phyloP scores from a whole-genome alignment of 2,888 invertebrate species.

The Eupithecia abbreviata region DNA sequence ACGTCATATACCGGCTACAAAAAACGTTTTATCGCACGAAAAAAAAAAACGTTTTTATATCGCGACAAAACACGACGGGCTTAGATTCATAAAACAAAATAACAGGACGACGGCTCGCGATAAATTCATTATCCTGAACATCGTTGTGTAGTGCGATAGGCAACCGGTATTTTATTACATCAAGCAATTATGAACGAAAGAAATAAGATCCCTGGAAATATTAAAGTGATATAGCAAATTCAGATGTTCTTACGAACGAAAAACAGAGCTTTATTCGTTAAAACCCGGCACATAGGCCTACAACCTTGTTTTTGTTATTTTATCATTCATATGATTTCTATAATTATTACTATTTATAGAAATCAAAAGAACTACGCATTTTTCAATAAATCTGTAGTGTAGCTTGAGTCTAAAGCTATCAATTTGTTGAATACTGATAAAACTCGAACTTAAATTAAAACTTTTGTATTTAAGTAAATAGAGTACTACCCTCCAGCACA shows the following conservation, averaged over 20 bases:
- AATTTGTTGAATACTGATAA: not conserved
- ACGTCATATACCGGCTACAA: conserved; percentile 16
- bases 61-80: conserved; percentile 31
- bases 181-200: not conserved
- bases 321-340: not conserved
- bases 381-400: not conserved
- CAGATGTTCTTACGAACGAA: not conserved
- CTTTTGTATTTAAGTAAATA: not conserved
- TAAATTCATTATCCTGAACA: conserved; percentile 48
- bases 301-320: not conserved
- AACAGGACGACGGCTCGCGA: conserved; percentile 40
- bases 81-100: conserved; percentile 45
- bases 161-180: not conserved
- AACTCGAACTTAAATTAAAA: not conserved
- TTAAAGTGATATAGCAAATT: not conserved
- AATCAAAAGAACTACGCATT: not conserved
- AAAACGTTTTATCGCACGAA: conserved; percentile 10
- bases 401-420: not conserved
- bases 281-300: not conserved
- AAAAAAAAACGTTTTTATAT: conserved; percentile 38
- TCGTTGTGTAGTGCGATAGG: conserved; percentile 21
- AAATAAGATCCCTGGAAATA: not conserved
- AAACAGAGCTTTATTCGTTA: not conserved
- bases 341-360: too few relatives aligned
- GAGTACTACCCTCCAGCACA: not conserved